Conservation (phyloP, 2,888 invertebrate species). For the Polydrusus pterygomalis region DNA sequence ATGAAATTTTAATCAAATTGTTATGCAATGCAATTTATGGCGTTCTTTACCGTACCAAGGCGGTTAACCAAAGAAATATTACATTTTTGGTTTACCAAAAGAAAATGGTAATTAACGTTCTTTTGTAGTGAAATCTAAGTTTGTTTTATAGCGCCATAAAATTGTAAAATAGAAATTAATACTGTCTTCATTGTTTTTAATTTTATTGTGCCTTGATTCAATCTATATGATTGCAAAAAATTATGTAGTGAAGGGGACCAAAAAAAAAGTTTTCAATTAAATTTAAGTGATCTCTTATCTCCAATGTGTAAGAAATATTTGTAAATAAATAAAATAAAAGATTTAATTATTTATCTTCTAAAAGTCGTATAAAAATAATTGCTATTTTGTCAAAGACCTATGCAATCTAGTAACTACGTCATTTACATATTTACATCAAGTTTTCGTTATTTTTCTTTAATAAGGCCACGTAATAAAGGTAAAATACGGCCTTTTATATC, state of each 20-base stretch:
- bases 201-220: background rate
- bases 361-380: no score
- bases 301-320: no score
- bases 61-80: conserved; percentile 23
- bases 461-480: no score
- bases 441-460: no score
- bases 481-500: no score
- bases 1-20: conserved; percentile 38
- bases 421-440: no score
- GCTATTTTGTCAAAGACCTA: no score
- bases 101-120: conserved; percentile 1
- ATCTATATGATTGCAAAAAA: no score
- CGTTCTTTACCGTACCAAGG: background rate
- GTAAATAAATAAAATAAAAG: no score
- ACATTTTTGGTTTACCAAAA: conserved; percentile 19
- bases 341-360: background rate
- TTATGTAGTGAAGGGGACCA: no score
- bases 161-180: background rate
- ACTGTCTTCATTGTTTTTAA: background rate
- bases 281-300: no score
- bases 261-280: background rate
- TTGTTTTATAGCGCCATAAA: background rate
- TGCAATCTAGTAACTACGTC: no score
- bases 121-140: conserved; percentile 7
- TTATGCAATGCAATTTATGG: conserved; percentile 26